Percentiles rank a stretch among this genome's conserved stretches.
Conservation (phyloP, 2,113 vertebrate species). For the Ploceus nigricollis region DNA sequence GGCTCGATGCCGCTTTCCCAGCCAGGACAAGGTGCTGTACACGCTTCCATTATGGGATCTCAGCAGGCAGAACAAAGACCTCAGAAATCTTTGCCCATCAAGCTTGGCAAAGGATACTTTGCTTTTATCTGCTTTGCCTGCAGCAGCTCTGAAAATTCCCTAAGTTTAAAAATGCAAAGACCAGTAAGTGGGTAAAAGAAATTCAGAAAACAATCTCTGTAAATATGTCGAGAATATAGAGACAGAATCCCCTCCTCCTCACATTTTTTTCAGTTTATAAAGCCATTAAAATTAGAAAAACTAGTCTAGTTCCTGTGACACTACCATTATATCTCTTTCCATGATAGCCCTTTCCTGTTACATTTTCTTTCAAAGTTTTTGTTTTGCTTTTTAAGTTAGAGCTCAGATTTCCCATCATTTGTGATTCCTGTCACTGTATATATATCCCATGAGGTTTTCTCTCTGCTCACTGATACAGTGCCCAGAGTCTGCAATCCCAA, state of each 20-base stretch:
- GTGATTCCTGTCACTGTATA: neutral
- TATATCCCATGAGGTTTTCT: neutral
- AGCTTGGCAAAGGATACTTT: neutral
- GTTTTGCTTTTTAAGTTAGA: neutral
- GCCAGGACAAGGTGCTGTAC: neutral
- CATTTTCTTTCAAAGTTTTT: neutral
- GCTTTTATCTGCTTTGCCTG: neutral
- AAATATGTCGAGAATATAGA: neutral
- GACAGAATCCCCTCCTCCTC: neutral
- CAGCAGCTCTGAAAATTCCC: neutral
- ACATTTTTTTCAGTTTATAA: neutral
- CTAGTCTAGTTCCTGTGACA: neutral
- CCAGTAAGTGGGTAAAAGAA: neutral
- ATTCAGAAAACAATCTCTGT: neutral
- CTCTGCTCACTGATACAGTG: neutral
- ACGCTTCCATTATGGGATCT: neutral
- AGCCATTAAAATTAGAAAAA: neutral
- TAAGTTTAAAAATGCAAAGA: neutral
- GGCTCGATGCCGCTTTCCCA: neutral
- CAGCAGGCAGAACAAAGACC: neutral
- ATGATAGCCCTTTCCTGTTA: neutral
- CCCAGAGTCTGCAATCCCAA: neutral
- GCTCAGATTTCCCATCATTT: neutral
- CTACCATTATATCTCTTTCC: neutral
- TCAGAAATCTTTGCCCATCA: neutral